phyloP scores from a whole-genome alignment of 2,797 vertebrate species.

The Danio albolineatus region DNA sequence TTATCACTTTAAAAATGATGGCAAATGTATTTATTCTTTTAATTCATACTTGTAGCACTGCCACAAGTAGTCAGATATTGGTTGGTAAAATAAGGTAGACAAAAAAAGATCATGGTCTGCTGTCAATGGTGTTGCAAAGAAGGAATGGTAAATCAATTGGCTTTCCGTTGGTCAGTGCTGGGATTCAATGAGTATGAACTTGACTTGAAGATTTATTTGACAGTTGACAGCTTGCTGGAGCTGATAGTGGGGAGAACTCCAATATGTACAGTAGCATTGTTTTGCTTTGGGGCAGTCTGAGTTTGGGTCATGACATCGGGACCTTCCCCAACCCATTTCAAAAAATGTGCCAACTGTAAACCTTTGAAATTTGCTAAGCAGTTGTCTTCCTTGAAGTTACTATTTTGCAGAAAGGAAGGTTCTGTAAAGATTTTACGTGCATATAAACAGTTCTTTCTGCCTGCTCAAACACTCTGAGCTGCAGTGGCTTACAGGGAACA shows the following conservation, averaged over 20 bases:
- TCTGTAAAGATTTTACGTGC: not conserved
- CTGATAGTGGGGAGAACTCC: too few species aligned
- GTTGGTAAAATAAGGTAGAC: not conserved
- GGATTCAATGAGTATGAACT: not conserved
- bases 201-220: not conserved
- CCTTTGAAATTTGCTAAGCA: not conserved
- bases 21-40: not conserved
- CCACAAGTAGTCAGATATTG: not conserved
- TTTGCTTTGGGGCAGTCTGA: too few species aligned
- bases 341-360: not conserved
- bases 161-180: not conserved
- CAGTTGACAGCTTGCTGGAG: too few species aligned
- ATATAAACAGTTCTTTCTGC: not conserved
- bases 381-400: not conserved
- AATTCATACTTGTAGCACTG: not conserved
- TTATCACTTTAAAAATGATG: not conserved
- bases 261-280: too few species aligned
- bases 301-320: too few species aligned
- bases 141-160: not conserved
- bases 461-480: slow-evolving; percentile 7
- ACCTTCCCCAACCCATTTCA: too few species aligned
- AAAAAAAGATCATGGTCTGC: not conserved
- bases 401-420: slow-evolving; percentile 3
- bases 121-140: not conserved
- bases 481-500: slow-evolving; percentile 1